Percentiles rank a stretch among this genome's conserved stretches.
These are phyloP conservation scores for Sabatieria punctata DNA, from an alignment of 2,888 invertebrate species.

Conservation along the genomic window DNA sequence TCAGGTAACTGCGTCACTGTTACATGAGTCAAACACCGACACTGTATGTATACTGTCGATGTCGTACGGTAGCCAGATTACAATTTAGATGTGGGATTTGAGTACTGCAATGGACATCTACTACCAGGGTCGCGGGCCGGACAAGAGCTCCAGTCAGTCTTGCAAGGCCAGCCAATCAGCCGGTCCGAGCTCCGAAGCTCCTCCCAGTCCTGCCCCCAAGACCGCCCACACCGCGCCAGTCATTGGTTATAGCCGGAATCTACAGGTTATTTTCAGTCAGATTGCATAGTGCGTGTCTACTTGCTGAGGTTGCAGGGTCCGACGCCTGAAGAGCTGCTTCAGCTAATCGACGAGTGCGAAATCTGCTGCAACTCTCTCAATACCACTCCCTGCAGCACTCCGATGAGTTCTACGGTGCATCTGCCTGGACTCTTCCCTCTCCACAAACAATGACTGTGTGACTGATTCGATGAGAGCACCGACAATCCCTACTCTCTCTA, in stretches of 20 bases:
- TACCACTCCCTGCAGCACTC: constrained; percentile 57
- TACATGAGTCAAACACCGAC: too few species aligned
- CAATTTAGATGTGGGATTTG: constrained; percentile 81
- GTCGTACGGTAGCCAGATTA: too few species aligned
- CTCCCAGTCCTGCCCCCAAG: neutral
- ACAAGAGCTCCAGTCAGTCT: constrained; percentile 27
- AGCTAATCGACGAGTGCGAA: constrained; percentile 80
- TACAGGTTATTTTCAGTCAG: neutral
- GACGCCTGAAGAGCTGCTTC: constrained; percentile 69
- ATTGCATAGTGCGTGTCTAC: constrained; percentile 1
- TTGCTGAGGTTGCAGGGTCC: constrained; percentile 43
- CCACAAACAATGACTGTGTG: too few species aligned
- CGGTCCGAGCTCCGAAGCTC: neutral
- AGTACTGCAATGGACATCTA: constrained; percentile 72
- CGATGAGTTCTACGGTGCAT: too few species aligned
- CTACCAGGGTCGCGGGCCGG: constrained; percentile 40
- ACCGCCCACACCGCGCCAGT: constrained; percentile 8
- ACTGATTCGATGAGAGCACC: too few species aligned
- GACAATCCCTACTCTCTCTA: too few species aligned
- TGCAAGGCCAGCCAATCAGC: neutral
- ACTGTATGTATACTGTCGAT: too few species aligned
- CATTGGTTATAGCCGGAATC: constrained; percentile 4
- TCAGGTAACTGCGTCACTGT: constrained; percentile 39
- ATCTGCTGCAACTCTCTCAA: constrained; percentile 54
- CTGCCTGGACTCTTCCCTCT: too few species aligned